These are phyloP conservation scores for Vanessa cardui DNA, from an alignment of 2,888 invertebrate genomes.

Conservation along the genomic window DNA sequence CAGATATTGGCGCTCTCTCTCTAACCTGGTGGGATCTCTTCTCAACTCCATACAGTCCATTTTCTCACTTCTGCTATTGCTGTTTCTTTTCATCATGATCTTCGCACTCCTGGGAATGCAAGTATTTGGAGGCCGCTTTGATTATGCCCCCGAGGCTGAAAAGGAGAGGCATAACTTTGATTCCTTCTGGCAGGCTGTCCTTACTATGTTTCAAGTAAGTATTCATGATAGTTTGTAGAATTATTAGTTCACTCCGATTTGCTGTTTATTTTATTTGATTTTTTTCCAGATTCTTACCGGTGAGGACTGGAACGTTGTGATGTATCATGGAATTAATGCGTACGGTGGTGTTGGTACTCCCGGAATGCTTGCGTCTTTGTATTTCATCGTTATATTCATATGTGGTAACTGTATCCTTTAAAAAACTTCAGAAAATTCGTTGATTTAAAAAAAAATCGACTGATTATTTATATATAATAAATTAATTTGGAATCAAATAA, in stretches of 20 bases:
- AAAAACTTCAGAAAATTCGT: background rate
- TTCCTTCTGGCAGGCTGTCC: conserved; percentile 98
- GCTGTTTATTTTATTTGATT: background rate
- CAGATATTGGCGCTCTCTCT: conserved; percentile 99
- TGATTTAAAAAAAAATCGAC: no score
- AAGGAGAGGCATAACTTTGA: conserved; percentile 99
- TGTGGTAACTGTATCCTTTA: conserved; percentile 98
- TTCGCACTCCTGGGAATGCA: conserved; percentile 99
- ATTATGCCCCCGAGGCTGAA: conserved; percentile 89
- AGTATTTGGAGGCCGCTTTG: conserved; percentile 99
- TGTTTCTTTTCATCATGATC: conserved; percentile 99
- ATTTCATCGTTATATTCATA: conserved; percentile 99
- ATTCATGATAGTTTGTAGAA: no score
- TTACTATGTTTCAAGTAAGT: conserved; percentile 98
- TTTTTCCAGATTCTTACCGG: conserved; percentile 95
- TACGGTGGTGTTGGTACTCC: conserved; percentile 97
- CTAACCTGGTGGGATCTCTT: conserved; percentile 98
- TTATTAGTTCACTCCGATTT: no score
- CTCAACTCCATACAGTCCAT: conserved; percentile 99
- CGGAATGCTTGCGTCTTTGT: conserved; percentile 97
- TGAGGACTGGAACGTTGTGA: conserved; percentile 99
- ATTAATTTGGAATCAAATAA: no score
- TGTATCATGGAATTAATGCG: conserved; percentile 99
- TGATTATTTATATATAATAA: no score
- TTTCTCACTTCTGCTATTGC: conserved; percentile 96